Evolutionary conservation across 1,140 invertebrate species (phyloP).

Genomic region (Dolichoris vasculosae): DNA sequence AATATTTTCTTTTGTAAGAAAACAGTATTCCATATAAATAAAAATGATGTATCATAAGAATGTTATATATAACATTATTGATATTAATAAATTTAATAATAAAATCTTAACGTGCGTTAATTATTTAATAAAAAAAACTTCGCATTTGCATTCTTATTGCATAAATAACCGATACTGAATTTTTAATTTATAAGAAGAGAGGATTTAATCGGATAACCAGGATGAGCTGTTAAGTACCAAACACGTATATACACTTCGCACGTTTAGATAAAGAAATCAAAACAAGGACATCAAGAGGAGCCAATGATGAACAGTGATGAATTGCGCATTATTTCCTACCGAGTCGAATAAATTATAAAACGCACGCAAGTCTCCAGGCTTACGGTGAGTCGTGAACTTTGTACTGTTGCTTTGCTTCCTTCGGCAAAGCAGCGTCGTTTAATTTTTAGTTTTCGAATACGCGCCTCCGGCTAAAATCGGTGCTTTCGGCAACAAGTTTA

Average conservation of each 20-base stretch:
- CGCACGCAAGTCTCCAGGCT: not conserved
- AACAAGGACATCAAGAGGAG: slow-evolving; percentile 24
- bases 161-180: no score
- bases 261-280: slow-evolving; percentile 4
- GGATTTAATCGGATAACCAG: not conserved
- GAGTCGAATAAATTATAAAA: slow-evolving; percentile 45
- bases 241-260: not conserved
- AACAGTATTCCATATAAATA: not conserved
- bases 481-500: not conserved
- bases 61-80: slow-evolving; percentile 19
- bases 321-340: slow-evolving; percentile 41
- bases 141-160: no score
- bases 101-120: no score
- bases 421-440: not conserved
- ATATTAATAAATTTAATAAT: slow-evolving; percentile 43
- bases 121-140: no score
- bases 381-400: not conserved
- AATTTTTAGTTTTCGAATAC: not conserved
- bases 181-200: not conserved
- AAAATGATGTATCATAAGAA: not conserved
- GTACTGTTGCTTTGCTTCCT: not conserved
- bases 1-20: not conserved
- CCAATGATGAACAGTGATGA: slow-evolving; percentile 10
- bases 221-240: not conserved
- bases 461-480: not conserved